Conservation (phyloP, 1,140 invertebrate species). For the silkworm (Bombyx mori) region DNA sequence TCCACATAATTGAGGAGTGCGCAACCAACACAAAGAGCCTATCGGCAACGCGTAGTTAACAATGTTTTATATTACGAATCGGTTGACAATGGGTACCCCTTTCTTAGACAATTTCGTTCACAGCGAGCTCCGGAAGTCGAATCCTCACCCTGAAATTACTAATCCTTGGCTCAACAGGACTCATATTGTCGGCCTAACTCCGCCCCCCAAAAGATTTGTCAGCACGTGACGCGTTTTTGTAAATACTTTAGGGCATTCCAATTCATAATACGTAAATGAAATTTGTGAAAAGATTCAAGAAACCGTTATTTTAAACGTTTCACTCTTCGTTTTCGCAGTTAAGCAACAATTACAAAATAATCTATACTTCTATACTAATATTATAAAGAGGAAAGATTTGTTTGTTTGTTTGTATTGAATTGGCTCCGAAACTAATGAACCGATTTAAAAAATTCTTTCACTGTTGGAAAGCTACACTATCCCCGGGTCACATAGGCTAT, state of each 20-base stretch:
- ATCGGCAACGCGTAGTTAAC: slow-evolving; percentile 62
- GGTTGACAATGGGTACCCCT: slow-evolving; percentile 64
- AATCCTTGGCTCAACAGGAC: slow-evolving; percentile 48
- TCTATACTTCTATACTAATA: too few species aligned
- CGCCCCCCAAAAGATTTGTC: slow-evolving; percentile 41
- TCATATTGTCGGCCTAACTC: slow-evolving; percentile 50
- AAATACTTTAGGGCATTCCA: slow-evolving; percentile 8
- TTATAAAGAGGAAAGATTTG: too few species aligned
- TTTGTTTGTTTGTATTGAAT: too few species aligned
- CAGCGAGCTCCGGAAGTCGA: slow-evolving; percentile 62
- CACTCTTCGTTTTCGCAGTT: too few species aligned
- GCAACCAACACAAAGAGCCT: slow-evolving; percentile 49
- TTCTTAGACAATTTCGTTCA: slow-evolving; percentile 64
- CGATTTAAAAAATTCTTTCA: too few species aligned
- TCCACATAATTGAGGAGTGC: slow-evolving; percentile 66
- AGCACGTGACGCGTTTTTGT: slow-evolving; percentile 43
- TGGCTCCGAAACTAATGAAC: too few species aligned
- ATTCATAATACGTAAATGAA: slow-evolving; percentile 9
- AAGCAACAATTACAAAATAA: too few species aligned
- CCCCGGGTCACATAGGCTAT: too few species aligned
- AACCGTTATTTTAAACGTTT: background rate
- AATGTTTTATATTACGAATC: slow-evolving; percentile 58
- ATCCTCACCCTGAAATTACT: slow-evolving; percentile 53
- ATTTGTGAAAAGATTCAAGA: background rate
- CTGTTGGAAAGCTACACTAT: too few species aligned